Conservation (phyloP, 2,113 vertebrate species). For the Tauraco erythrolophus region DNA sequence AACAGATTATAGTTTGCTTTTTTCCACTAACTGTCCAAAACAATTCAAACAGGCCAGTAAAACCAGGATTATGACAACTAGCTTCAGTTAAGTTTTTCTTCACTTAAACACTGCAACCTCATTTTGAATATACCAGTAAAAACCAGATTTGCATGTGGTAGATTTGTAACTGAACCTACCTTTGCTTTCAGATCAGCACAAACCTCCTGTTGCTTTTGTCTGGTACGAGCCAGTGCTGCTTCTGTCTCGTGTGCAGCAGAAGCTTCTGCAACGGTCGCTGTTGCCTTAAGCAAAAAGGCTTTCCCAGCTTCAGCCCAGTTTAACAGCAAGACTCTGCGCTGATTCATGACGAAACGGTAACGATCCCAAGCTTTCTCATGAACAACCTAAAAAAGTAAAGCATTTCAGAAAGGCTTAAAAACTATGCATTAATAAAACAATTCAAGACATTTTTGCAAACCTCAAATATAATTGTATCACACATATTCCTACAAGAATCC, state of each 20-base stretch:
- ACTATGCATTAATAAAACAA: not conserved
- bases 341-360: conserved; percentile 74
- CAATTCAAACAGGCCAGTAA: not conserved
- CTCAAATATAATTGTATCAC: not conserved
- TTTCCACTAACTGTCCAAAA: not conserved
- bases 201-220: conserved; percentile 84
- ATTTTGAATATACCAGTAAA: not conserved
- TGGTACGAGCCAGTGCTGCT: conserved; percentile 72
- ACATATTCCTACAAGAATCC: fast-evolving
- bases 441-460: not conserved
- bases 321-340: conserved; percentile 73
- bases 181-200: conserved; percentile 87
- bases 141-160: not conserved
- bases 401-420: not conserved
- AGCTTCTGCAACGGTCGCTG: conserved; percentile 80
- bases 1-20: not conserved
- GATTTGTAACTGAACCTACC: conserved; percentile 68
- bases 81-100: not conserved
- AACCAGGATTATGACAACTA: not conserved
- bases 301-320: conserved; percentile 78
- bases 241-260: conserved; percentile 79
- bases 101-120: not conserved
- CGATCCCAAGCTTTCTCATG: conserved; percentile 81
- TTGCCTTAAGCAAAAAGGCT: conserved; percentile 80
- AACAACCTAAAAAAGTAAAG: conserved; percentile 73